Conservation (phyloP, 1,140 invertebrate genomes). For the Schlechtendalia chinensis region DNA sequence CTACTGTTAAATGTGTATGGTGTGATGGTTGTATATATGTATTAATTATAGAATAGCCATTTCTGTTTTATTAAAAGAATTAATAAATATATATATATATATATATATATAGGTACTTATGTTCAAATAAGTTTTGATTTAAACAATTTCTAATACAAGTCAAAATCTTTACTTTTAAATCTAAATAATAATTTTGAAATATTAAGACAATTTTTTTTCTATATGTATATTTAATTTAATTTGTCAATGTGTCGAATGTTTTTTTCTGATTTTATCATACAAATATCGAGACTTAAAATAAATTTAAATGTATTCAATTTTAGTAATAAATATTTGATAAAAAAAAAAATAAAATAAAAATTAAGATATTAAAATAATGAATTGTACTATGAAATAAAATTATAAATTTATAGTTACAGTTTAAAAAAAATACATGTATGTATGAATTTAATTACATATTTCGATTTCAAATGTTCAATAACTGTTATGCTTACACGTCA, state of each 20-base stretch:
- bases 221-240: neutral
- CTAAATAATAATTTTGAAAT: neutral
- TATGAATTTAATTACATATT: neutral
- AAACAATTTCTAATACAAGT: constrained; percentile 11
- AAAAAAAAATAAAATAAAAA: neutral
- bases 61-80: neutral
- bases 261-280: too few relatives aligned
- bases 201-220: neutral
- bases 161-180: neutral
- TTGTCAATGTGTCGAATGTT: neutral
- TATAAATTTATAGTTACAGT: neutral
- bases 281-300: neutral
- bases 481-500: neutral
- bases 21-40: neutral
- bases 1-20: neutral
- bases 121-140: neutral
- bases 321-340: neutral
- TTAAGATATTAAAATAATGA: neutral
- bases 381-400: neutral
- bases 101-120: neutral
- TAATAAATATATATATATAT: neutral
- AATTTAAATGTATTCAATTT: neutral
- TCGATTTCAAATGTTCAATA: neutral
- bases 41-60: neutral
- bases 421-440: neutral